Evolutionary conservation across 2,797 vertebrate species (phyloP).

Genomic region (Gobio occitaniae): DNA sequence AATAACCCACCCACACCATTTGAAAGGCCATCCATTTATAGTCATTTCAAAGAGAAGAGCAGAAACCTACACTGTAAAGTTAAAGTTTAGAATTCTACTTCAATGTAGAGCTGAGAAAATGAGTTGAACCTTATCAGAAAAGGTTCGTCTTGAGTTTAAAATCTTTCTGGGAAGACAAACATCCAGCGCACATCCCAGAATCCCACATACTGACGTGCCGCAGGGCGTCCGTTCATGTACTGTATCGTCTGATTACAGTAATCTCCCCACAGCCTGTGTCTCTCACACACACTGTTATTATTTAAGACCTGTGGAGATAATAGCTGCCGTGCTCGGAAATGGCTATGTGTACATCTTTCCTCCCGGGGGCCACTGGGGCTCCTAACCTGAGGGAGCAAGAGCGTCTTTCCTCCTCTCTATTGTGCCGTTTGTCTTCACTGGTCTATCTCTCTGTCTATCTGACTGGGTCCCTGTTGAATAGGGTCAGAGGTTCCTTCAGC

Average conservation of each 20-base stretch:
- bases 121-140: conserved; percentile 35
- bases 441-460: conserved; percentile 56
- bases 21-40: conserved; percentile 19
- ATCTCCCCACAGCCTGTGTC: conserved; percentile 50
- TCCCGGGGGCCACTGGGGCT: conserved; percentile 34
- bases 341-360: conserved; percentile 52
- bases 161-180: conserved; percentile 45
- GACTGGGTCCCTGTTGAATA: conserved; percentile 45
- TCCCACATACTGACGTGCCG: conserved; percentile 31
- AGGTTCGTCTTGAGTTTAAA: conserved; percentile 42
- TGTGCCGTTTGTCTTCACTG: conserved; percentile 49
- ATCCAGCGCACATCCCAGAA: conserved; percentile 48
- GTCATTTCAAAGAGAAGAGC: background rate
- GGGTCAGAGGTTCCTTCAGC: conserved; percentile 44
- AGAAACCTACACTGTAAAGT: conserved; percentile 5
- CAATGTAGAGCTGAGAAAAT: conserved; percentile 3
- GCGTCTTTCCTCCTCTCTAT: conserved; percentile 28
- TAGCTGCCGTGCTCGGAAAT: conserved; percentile 53
- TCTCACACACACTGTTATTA: conserved; percentile 57
- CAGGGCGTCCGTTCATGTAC: conserved; percentile 54
- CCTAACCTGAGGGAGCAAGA: conserved; percentile 34
- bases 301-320: conserved; percentile 59
- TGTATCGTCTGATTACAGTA: conserved; percentile 62
- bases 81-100: conserved; percentile 21
- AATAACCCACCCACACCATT: background rate